A percentile compares a stretch with the other conserved stretches of the same genome.
Evolutionary conservation across 2,888 invertebrate genomes (phyloP).

Genomic region (Phyllotreta cruciferae): DNA sequence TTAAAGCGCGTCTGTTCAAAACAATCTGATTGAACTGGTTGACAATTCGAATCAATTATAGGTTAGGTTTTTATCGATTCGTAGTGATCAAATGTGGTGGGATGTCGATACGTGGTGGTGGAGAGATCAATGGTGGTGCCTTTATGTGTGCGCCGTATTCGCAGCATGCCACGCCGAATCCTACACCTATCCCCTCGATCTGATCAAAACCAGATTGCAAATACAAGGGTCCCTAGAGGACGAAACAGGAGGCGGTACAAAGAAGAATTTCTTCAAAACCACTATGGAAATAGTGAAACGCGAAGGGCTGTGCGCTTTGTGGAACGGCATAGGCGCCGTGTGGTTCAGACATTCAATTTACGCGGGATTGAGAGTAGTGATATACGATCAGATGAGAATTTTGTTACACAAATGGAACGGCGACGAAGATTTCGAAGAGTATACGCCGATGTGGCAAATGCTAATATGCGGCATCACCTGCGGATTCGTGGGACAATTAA

Average conservation of each 20-base stretch:
- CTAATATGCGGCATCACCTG: slow-evolving; percentile 76
- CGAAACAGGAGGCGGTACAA: slow-evolving; percentile 63
- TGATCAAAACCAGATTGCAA: slow-evolving; percentile 95
- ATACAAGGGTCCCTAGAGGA: slow-evolving; percentile 84
- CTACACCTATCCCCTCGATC: slow-evolving; percentile 92
- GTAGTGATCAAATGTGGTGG: too few relatives aligned
- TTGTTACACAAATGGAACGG: slow-evolving; percentile 75
- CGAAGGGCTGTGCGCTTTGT: slow-evolving; percentile 83
- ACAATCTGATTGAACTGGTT: too few relatives aligned
- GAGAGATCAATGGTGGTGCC: slow-evolving; percentile 57
- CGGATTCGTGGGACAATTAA: slow-evolving; percentile 87
- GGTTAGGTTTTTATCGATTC: too few relatives aligned
- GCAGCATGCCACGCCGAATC: slow-evolving; percentile 77
- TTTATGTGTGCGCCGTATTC: slow-evolving; percentile 72
- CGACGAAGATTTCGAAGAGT: slow-evolving; percentile 68
- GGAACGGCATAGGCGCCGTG: slow-evolving; percentile 90
- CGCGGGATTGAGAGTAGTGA: slow-evolving; percentile 82
- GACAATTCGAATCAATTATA: too few relatives aligned
- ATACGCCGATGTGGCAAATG: slow-evolving; percentile 71
- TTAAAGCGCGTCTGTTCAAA: too few relatives aligned
- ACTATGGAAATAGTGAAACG: slow-evolving; percentile 81
- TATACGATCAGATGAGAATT: slow-evolving; percentile 71
- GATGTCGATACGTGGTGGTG: slow-evolving; percentile 27
- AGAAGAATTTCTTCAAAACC: slow-evolving; percentile 83
- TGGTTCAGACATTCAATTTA: slow-evolving; percentile 85